phyloP scores from a whole-genome alignment of 2,797 vertebrate genomes.

The Fistularia commersonii region DNA sequence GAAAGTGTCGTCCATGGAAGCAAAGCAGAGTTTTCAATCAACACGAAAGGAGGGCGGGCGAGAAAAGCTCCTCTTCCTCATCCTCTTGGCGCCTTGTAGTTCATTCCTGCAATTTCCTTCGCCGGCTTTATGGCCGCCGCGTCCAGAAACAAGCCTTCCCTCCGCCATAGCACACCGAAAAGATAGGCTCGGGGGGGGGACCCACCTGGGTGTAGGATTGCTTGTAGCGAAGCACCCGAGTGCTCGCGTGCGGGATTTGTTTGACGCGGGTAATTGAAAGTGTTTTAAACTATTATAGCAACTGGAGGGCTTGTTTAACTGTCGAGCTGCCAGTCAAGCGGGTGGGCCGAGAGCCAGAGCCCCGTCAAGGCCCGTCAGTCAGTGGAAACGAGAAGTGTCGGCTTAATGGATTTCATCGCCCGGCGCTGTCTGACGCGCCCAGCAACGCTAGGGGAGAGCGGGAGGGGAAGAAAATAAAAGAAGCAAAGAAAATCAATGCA shows the following conservation, averaged over 20 bases:
- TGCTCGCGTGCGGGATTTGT: slow-evolving; percentile 86
- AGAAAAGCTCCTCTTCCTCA: slow-evolving; percentile 20
- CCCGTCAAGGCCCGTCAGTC: slow-evolving; percentile 99
- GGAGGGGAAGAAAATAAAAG: slow-evolving; percentile 75
- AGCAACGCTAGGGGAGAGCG: slow-evolving; percentile 42
- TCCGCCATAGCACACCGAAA: too few species aligned
- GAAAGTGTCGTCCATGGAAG: too few species aligned
- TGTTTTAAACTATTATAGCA: slow-evolving; percentile 99
- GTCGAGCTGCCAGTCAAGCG: slow-evolving; percentile 97
- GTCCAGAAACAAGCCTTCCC: slow-evolving; percentile 30
- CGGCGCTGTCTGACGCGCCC: slow-evolving; percentile 70
- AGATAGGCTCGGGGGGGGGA: too few species aligned
- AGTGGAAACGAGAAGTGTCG: slow-evolving; percentile 99
- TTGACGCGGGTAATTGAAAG: slow-evolving; percentile 99
- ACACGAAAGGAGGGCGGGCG: too few species aligned
- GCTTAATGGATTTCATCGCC: slow-evolving; percentile 99
- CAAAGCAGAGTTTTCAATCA: too few species aligned
- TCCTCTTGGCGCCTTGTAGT: slow-evolving; percentile 14
- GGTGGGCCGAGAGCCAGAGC: slow-evolving; percentile 92
- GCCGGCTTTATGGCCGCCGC: slow-evolving; percentile 40
- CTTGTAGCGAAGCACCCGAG: slow-evolving; percentile 64
- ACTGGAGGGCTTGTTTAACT: slow-evolving; percentile 99
- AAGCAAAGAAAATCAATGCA: slow-evolving; percentile 88
- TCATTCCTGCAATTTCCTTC: slow-evolving; percentile 35
- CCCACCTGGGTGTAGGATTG: slow-evolving; percentile 70